phyloP scores from a whole-genome alignment of 2,113 vertebrate species.

The Lanius ludovicianus region DNA sequence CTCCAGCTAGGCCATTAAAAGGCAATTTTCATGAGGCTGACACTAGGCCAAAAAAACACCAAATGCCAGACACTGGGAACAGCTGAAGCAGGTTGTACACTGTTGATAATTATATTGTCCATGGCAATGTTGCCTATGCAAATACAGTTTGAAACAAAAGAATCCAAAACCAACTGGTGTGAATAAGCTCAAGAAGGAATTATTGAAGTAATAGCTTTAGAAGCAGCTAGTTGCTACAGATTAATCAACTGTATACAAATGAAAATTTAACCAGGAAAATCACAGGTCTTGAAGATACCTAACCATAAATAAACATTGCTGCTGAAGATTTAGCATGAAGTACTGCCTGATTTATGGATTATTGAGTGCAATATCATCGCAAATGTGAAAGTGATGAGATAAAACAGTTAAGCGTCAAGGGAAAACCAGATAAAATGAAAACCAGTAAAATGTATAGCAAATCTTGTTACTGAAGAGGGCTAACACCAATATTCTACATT shows the following conservation, averaged over 20 bases:
- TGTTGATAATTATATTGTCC: slow-evolving; percentile 36
- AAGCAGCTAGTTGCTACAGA: background rate
- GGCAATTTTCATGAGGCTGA: slow-evolving; percentile 52
- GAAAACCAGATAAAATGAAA: slow-evolving; percentile 1
- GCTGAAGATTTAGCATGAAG: slow-evolving; percentile 12
- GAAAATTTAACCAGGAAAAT: slow-evolving; percentile 36
- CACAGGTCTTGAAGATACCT: background rate
- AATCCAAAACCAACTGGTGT: background rate
- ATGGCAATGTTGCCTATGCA: slow-evolving; percentile 2
- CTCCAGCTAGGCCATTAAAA: slow-evolving; percentile 18
- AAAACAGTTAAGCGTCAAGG: background rate
- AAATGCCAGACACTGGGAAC: slow-evolving; percentile 32
- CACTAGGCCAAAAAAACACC: slow-evolving; percentile 39
- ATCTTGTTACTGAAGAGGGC: background rate
- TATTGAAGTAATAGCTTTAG: background rate
- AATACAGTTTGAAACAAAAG: slow-evolving; percentile 18
- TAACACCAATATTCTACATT: background rate
- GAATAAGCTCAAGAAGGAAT: slow-evolving; percentile 25
- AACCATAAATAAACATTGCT: background rate
- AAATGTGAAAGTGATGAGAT: slow-evolving; percentile 34
- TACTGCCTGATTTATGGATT: slow-evolving; percentile 18
- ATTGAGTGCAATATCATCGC: background rate
- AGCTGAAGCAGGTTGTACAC: slow-evolving; percentile 39
- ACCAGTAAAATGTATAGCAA: background rate
- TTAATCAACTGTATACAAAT: slow-evolving; percentile 49